A percentile compares a stretch with the other conserved stretches of the same genome.
phyloP scores from a whole-genome alignment of 2,888 invertebrate species.

The Bugulina stolonifera region DNA sequence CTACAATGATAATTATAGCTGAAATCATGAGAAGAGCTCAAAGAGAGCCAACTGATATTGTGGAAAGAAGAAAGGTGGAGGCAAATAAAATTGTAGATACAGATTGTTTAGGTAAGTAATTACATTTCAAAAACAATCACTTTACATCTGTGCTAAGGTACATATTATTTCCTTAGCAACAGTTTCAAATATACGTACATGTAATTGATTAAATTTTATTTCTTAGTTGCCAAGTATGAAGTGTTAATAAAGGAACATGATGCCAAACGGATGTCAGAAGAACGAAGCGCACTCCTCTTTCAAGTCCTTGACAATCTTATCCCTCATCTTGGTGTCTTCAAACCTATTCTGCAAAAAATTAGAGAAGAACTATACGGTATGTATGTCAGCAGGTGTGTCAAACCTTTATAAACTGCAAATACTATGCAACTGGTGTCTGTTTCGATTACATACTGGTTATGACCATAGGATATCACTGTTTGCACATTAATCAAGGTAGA shows the following conservation, averaged over 20 bases:
- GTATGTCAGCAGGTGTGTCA: too few relatives aligned
- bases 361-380: conserved; percentile 45
- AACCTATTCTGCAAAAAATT: conserved; percentile 38
- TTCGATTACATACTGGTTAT: too few relatives aligned
- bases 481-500: too few relatives aligned
- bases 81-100: conserved; percentile 16
- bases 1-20: too few relatives aligned
- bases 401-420: too few relatives aligned
- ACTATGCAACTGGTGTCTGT: too few relatives aligned
- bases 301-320: conserved; percentile 43
- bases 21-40: background rate
- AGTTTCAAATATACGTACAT: too few relatives aligned
- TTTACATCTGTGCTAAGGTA: background rate
- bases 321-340: conserved; percentile 44
- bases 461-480: too few relatives aligned
- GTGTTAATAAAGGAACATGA: conserved; percentile 37
- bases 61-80: conserved; percentile 10
- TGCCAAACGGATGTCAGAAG: conserved; percentile 33
- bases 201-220: too few relatives aligned
- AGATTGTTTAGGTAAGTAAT: conserved; percentile 25
- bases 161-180: too few relatives aligned
- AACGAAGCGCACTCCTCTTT: conserved; percentile 41
- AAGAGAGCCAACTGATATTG: background rate
- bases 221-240: conserved; percentile 44
- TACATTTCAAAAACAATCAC: background rate